phyloP scores from a whole-genome alignment of 2,888 invertebrate genomes.

The Corbicula japonica region DNA sequence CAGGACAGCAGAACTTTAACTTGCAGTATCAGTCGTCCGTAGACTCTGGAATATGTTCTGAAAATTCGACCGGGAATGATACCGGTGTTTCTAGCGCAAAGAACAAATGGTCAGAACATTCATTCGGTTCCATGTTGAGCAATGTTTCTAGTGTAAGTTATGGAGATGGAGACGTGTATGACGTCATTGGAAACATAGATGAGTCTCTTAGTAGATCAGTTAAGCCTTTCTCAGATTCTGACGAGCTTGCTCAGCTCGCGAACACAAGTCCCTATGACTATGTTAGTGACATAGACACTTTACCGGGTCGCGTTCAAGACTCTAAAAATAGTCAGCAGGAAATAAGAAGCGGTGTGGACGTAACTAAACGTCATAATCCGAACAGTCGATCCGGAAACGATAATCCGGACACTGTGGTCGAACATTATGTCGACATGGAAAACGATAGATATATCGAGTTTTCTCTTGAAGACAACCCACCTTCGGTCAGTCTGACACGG shows the following conservation, averaged over 20 bases:
- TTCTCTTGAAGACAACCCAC: constrained; percentile 9
- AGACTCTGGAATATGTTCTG: not conserved
- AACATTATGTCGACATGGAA: constrained; percentile 14
- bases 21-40: not conserved
- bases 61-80: not conserved
- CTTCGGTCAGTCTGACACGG: constrained; percentile 5
- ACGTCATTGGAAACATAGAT: too few species aligned
- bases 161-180: too few species aligned
- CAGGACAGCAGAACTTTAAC: not conserved
- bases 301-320: constrained; percentile 1
- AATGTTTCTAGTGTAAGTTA: too few species aligned
- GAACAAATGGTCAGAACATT: not conserved
- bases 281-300: constrained; percentile 12
- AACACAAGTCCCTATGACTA: constrained; percentile 14
- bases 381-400: not conserved
- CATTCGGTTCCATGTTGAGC: not conserved
- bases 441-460: constrained; percentile 15
- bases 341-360: not conserved
- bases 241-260: not conserved
- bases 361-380: not conserved
- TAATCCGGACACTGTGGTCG: not conserved
- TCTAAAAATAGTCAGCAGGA: constrained; percentile 11
- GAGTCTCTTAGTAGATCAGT: too few species aligned
- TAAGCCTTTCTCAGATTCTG: too few species aligned
- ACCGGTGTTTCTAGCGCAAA: constrained; percentile 2